Percentiles rank a stretch among this genome's conserved stretches.
phyloP scores from a whole-genome alignment of 2,888 invertebrate species.

The Toxonevra muliebris region DNA sequence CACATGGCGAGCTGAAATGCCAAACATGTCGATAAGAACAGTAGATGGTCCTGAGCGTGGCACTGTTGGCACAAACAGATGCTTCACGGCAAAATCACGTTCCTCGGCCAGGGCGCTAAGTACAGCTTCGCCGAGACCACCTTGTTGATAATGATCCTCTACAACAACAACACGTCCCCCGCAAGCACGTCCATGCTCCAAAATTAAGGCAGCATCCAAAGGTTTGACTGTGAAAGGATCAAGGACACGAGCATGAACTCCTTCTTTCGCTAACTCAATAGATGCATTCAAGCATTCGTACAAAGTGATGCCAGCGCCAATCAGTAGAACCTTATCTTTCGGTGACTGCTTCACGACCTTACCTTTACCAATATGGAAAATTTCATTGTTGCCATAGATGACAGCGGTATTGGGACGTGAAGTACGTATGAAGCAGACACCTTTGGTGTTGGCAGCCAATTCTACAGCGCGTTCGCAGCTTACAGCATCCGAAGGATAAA shows the following conservation, averaged over 20 bases:
- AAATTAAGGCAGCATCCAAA: conserved; percentile 81
- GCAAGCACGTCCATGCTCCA: conserved; percentile 78
- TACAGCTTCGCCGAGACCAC: conserved; percentile 97
- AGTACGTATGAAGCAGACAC: conserved; percentile 95
- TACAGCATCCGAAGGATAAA: conserved; percentile 92
- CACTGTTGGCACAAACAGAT: conserved; percentile 81
- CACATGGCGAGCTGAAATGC: conserved; percentile 85
- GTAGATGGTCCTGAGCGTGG: conserved; percentile 93
- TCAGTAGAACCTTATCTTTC: conserved; percentile 83
- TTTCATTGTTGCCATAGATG: conserved; percentile 85
- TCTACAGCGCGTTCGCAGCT: conserved; percentile 94
- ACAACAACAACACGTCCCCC: conserved; percentile 89
- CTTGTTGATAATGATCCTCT: conserved; percentile 95
- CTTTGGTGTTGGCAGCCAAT: conserved; percentile 92
- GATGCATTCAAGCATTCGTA: conserved; percentile 90
- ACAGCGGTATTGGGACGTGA: conserved; percentile 90
- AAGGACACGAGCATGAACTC: conserved; percentile 82
- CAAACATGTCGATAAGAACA: conserved; percentile 87
- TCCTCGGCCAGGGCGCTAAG: conserved; percentile 79
- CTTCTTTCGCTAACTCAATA: conserved; percentile 74
- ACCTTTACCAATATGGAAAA: conserved; percentile 81
- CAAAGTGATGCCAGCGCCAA: conserved; percentile 94
- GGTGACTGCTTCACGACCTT: conserved; percentile 80
- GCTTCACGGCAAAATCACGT: conserved; percentile 76
- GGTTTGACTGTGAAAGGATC: conserved; percentile 98